These are phyloP conservation scores for Agrotis puta DNA, from an alignment of 2,888 invertebrate species.

Conservation along the genomic window DNA sequence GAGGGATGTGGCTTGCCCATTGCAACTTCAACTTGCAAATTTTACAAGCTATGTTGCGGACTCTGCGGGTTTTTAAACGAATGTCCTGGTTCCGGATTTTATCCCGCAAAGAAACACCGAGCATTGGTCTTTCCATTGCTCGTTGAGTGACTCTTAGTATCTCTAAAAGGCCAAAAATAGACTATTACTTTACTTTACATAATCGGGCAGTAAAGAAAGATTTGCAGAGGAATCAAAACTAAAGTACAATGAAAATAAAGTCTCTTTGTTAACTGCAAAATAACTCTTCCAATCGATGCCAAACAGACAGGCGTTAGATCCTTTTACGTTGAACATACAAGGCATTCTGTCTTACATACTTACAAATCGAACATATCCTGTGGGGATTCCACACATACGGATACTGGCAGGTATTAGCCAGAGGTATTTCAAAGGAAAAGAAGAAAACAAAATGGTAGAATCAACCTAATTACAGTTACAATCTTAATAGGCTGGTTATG, in stretches of 20 bases:
- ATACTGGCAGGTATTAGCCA: conserved; percentile 39
- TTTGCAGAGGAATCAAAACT: conserved; percentile 1
- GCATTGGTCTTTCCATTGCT: no score
- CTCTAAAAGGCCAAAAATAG: no score
- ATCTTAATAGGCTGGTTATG: no score
- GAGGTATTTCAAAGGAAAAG: conserved; percentile 38
- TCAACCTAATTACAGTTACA: conserved; percentile 8
- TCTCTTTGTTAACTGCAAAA: conserved; percentile 29
- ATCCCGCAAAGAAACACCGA: no score
- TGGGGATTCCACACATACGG: conserved; percentile 34
- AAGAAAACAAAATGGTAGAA: conserved; percentile 15
- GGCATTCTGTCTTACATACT: conserved; percentile 34
- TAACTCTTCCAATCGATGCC: conserved; percentile 32
- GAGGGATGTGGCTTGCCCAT: no score
- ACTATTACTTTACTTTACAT: no score
- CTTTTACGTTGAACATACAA: conserved; percentile 39
- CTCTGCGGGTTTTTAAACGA: no score
- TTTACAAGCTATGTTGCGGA: no score
- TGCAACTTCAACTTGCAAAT: no score
- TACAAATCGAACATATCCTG: conserved; percentile 41
- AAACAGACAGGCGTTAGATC: conserved; percentile 30
- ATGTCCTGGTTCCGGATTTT: no score
- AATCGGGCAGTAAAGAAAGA: not conserved
- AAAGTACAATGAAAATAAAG: not conserved
- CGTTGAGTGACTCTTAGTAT: no score